phyloP scores from a whole-genome alignment of 2,113 vertebrate genomes.

The Campylorhamphus procurvoides region DNA sequence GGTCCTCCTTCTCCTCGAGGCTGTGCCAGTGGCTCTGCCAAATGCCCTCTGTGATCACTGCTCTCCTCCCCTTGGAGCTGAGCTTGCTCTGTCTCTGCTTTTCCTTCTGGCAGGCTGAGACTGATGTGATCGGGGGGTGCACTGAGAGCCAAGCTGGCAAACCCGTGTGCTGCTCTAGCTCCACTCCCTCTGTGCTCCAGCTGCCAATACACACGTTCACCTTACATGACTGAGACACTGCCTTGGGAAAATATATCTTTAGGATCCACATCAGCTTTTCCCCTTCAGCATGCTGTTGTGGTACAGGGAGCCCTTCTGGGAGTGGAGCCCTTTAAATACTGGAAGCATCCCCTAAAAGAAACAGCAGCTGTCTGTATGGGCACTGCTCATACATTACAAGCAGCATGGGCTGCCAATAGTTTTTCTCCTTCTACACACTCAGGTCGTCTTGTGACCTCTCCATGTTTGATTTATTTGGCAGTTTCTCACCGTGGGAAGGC shows the following conservation, averaged over 20 bases:
- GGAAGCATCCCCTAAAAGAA: neutral
- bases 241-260: neutral
- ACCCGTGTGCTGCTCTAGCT: rapidly evolving
- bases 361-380: neutral
- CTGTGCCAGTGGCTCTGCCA: neutral
- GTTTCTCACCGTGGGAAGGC: neutral
- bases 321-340: neutral
- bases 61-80: neutral
- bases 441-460: neutral
- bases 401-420: neutral
- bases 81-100: neutral
- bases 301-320: rapidly evolving
- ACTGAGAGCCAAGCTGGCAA: neutral
- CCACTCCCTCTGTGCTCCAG: neutral
- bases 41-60: rapidly evolving
- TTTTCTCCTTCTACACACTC: neutral
- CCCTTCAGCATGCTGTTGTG: rapidly evolving
- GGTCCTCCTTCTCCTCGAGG: neutral
- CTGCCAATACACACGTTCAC: rapidly evolving
- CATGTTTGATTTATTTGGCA: conserved; percentile 21
- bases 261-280: rapidly evolving
- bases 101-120: neutral
- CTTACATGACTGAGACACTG: rapidly evolving
- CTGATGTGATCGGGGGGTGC: rapidly evolving
- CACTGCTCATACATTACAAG: neutral